A percentile compares a stretch with the other conserved stretches of the same genome.
Conservation (phyloP, 2,113 vertebrate genomes). For the Pelecanoides urinatrix region DNA sequence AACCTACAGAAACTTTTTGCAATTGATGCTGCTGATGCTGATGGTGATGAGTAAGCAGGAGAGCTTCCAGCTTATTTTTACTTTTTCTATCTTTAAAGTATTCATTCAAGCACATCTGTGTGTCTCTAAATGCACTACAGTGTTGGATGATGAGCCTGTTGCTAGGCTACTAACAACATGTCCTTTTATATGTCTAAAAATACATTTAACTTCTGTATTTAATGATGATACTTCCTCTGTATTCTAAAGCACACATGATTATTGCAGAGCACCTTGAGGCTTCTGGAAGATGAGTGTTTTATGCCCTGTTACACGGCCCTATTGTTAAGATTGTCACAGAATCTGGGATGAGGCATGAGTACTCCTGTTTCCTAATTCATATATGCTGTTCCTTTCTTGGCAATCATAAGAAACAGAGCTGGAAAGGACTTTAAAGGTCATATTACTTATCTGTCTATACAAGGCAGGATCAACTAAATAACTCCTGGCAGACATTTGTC, state of each 20-base stretch:
- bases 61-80: conserved; percentile 29
- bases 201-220: conserved; percentile 27
- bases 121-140: not conserved
- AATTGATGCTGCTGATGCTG: not conserved
- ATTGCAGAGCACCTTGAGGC: not conserved
- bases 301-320: not conserved
- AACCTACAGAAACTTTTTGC: not conserved
- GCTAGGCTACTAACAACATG: conserved; percentile 48
- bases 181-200: conserved; percentile 38
- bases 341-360: not conserved
- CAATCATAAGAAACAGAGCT: not conserved
- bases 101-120: conserved; percentile 37
- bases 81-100: conserved; percentile 14
- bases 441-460: not conserved
- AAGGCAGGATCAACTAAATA: not conserved
- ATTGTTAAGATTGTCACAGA: not conserved
- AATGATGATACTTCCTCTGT: not conserved
- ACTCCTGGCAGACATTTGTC: not conserved
- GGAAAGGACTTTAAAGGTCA: not conserved
- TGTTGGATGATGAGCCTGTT: conserved; percentile 32
- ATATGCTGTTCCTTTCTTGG: not conserved
- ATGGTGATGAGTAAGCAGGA: not conserved
- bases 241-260: not conserved
- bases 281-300: not conserved
- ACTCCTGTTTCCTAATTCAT: not conserved